Evolutionary conservation across 2,797 vertebrate genomes (phyloP).

Genomic region (Tadarida brasiliensis): DNA sequence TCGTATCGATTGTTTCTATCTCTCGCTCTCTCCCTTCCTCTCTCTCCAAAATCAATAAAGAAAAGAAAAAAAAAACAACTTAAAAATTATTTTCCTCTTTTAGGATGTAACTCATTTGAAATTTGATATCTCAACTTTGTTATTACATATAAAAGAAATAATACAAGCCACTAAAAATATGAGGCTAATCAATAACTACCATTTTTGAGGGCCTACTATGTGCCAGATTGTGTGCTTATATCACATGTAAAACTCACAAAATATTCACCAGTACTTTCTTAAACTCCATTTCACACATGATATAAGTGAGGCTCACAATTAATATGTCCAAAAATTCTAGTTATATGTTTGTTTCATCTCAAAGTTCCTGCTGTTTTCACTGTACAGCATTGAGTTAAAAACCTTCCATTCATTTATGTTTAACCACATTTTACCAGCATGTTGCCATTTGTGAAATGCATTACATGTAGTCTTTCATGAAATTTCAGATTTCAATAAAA

Average conservation of each 20-base stretch:
- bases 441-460: neutral
- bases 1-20: too few relatives aligned
- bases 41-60: too few relatives aligned
- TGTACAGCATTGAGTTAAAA: neutral
- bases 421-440: neutral
- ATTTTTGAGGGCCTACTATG: neutral
- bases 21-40: too few relatives aligned
- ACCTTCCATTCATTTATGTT: neutral
- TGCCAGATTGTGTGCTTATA: neutral
- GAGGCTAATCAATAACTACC: neutral
- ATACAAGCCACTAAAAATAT: neutral
- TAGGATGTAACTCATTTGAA: conserved; percentile 1
- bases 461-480: neutral
- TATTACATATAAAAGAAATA: neutral
- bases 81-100: neutral
- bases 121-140: neutral
- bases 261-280: neutral
- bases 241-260: neutral
- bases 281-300: neutral
- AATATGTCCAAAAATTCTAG: neutral
- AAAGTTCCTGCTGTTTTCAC: neutral
- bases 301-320: neutral
- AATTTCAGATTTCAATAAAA: conserved; percentile 65
- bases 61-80: too few relatives aligned
- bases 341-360: neutral